phyloP scores from a whole-genome alignment of 2,888 invertebrate genomes.

The Caenorhabditis sinica region DNA sequence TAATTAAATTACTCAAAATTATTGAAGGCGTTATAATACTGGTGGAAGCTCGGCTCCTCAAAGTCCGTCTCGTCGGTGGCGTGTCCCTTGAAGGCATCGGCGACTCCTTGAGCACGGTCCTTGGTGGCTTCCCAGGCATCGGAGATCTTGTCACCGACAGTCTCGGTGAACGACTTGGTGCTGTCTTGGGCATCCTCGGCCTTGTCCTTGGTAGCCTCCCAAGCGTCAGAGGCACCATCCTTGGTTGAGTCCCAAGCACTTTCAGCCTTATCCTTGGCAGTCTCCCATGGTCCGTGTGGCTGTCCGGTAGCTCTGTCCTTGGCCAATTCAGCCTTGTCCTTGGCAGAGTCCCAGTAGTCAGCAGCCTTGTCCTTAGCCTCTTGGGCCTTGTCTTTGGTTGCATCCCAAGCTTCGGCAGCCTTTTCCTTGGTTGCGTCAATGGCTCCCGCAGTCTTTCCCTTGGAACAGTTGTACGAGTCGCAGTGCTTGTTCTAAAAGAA shows the following conservation, averaged over 20 bases:
- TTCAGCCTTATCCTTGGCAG: conserved; percentile 44
- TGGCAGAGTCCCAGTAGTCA: conserved; percentile 8
- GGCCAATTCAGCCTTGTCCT: conserved; percentile 21
- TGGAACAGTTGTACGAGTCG: conserved; percentile 12
- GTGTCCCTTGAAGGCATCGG: conserved; percentile 34
- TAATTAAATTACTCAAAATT: conserved; percentile 19
- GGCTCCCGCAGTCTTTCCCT: conserved; percentile 24
- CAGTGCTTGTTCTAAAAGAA: conserved; percentile 14
- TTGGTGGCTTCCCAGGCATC: conserved; percentile 10
- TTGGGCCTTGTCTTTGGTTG: conserved; percentile 34
- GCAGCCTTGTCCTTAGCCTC: conserved; percentile 17
- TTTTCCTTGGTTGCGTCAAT: conserved; percentile 27
- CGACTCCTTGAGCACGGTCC: conserved; percentile 24
- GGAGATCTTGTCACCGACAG: conserved; percentile 10
- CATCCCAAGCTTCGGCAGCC: conserved; percentile 35
- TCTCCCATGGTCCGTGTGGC: conserved; percentile 19
- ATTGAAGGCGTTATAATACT: conserved; percentile 21
- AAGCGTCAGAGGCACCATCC: conserved; percentile 21
- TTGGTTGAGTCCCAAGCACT: conserved; percentile 42
- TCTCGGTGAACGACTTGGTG: conserved; percentile 17
- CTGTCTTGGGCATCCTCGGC: conserved; percentile 32
- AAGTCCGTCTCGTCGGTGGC: conserved; percentile 19
- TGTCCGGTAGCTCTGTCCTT: conserved; percentile 25
- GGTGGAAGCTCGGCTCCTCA: conserved; percentile 16
- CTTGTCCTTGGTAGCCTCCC: conserved; percentile 44